Base-by-base conservation (phyloP, 37 sponge, comb jelly and placozoan species). In the Halisarca cf. caerulea region DNA sequence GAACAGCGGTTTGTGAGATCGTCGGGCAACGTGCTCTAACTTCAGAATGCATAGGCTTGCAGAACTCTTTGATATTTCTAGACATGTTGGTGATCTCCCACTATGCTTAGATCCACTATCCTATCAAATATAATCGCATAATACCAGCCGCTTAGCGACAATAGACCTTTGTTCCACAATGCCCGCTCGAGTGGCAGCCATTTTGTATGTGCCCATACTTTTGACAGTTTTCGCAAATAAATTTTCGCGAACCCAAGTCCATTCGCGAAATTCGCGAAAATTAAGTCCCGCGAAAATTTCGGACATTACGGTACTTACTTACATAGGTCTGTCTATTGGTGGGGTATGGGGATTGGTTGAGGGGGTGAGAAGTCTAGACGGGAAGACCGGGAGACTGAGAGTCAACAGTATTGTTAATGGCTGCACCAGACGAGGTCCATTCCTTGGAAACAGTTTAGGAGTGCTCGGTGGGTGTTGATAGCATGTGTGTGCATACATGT, bases 351-450 rank as follows among this genome's bases (percentile, higher is more conserved):
- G 92, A 4, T 20, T 86, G 32, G 24, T 25, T 37, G 91, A 94
- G 43, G 95, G 92, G 3, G 7, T 94, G 68, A 33, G 53, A 28
- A 85, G 47, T 23, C 57, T 64, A 0, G 89, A 83, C 36, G 92
- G 81, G 0, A 59, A 27, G 18, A 89, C 82, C 0, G 3, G 17
- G 9, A 87, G 84, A 21, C 43, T 87, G 62, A 83, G 87, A 33
- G 36, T 61, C 23, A 94, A 81, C n/a, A 78, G 68, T 24, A 41
- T 94, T 0, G 20, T 93, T 4, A 93, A 93, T 55, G 88, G 93
- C 18, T 61, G 83, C 30, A 89, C 93, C 25, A 54, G 90, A 58
- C 83, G 93, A 84, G 93, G 93, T 32, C 93, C 93, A 0, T 93
- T 89, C 82, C 68, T 89, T 36, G 93, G 74, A 2, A 93, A 93